Evolutionary conservation across 37 sponge, comb jelly and placozoan species (phyloP).

Genomic region (Beroe ovata): DNA sequence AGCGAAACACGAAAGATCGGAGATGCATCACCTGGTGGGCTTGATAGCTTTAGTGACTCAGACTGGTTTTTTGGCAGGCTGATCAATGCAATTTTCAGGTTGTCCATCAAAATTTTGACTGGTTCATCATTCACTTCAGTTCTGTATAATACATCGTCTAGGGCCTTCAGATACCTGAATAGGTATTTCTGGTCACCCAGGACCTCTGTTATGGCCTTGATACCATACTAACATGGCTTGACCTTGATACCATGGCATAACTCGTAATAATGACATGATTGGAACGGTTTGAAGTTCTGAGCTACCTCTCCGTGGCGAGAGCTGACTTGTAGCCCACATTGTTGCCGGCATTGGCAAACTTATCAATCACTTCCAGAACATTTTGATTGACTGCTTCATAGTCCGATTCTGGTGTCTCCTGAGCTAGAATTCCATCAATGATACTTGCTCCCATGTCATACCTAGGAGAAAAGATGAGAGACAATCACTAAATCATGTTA

Average conservation of each 20-base stretch:
- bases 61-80: conserved; percentile 13
- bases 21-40: neutral
- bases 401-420: neutral
- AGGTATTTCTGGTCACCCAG: no score
- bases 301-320: conserved; percentile 38
- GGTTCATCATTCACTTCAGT: neutral
- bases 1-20: no score
- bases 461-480: neutral
- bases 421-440: neutral
- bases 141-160: neutral
- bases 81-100: neutral
- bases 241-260: no score
- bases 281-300: no score
- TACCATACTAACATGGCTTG: neutral
- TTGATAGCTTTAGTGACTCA: neutral
- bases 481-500: no score
- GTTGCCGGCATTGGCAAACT: conserved; percentile 25
- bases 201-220: neutral
- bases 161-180: conserved; percentile 26
- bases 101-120: neutral
- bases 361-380: conserved; percentile 42
- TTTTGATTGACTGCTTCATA: neutral
- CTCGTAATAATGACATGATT: no score
- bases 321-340: conserved; percentile 27
- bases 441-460: conserved; percentile 2